Conservation (phyloP, 37 sponge, comb jelly and placozoan genomes). For the Halichondria panicea region DNA sequence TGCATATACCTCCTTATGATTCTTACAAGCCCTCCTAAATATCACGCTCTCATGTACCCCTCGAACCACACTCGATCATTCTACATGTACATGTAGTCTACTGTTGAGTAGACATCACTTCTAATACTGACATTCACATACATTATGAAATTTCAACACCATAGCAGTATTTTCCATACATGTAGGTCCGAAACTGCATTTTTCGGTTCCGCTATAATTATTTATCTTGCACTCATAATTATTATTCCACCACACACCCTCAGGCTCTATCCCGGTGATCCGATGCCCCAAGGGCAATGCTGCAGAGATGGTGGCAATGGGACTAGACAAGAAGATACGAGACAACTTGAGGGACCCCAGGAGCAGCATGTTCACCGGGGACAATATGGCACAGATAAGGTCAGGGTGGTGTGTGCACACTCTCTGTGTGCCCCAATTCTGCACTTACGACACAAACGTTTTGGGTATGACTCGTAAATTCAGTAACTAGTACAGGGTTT, state of each 20-base stretch:
- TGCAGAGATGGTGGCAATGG: conserved; percentile 93
- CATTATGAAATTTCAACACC: no score
- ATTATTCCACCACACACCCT: neutral
- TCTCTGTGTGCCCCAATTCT: no score
- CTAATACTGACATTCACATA: no score
- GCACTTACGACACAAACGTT: no score
- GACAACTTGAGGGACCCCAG: conserved; percentile 91
- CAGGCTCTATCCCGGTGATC: conserved; percentile 91
- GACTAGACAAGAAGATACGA: conserved; percentile 85
- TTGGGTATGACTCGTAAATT: no score
- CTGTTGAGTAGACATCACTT: no score
- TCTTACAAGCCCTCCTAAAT: neutral
- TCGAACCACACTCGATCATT: neutral
- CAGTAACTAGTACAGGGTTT: no score
- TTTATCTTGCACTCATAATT: neutral
- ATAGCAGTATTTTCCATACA: conserved; percentile 5
- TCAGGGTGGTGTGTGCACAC: neutral
- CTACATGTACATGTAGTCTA: conserved; percentile 2
- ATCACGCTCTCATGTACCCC: neutral
- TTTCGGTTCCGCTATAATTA: neutral
- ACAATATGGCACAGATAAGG: conserved; percentile 77
- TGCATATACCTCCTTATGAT: neutral
- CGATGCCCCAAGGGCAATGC: conserved; percentile 98
- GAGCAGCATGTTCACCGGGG: conserved; percentile 82
- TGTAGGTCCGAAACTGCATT: neutral